These are phyloP conservation scores for Drosophila robusta DNA, from an alignment of 2,888 invertebrate species.

Conservation along the genomic window DNA sequence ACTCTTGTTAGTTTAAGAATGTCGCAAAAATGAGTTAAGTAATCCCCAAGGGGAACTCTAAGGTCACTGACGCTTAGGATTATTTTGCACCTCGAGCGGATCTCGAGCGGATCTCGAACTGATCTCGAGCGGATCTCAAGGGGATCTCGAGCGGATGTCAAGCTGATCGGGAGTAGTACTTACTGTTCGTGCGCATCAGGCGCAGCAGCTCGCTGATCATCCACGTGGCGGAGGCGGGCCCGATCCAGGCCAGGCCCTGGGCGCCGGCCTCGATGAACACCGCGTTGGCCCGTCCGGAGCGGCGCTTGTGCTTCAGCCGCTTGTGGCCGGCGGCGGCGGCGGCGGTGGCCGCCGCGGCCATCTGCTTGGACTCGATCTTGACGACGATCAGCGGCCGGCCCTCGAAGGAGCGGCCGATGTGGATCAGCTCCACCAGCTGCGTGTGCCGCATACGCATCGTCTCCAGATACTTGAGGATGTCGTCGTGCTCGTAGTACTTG, in stretches of 20 bases:
- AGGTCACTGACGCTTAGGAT: too few relatives aligned
- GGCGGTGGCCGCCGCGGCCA: conserved; percentile 60
- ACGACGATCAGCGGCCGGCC: conserved; percentile 89
- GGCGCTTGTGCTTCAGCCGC: conserved; percentile 81
- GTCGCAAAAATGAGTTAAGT: too few relatives aligned
- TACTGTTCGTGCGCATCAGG: conserved; percentile 87
- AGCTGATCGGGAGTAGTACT: conserved; percentile 51
- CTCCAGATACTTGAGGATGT: conserved; percentile 89
- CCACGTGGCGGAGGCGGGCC: conserved; percentile 91
- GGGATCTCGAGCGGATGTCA: too few relatives aligned
- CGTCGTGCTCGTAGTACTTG: conserved; percentile 89
- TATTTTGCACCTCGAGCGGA: too few relatives aligned
- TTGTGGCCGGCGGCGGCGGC: conserved; percentile 67
- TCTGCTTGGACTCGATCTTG: conserved; percentile 87
- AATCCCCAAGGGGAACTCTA: too few relatives aligned
- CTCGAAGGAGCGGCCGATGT: conserved; percentile 90
- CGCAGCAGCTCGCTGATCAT: conserved; percentile 89
- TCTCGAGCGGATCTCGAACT: too few relatives aligned
- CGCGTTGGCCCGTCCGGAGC: conserved; percentile 88
- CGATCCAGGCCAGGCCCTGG: conserved; percentile 92
- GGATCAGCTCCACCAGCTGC: conserved; percentile 88
- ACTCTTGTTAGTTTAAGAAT: too few relatives aligned
- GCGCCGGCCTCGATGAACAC: conserved; percentile 93
- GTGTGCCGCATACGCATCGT: conserved; percentile 88
- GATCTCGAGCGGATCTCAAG: too few relatives aligned